These are phyloP conservation scores for Procapra przewalskii DNA, from an alignment of 2,113 vertebrate species.

Conservation along the genomic window DNA sequence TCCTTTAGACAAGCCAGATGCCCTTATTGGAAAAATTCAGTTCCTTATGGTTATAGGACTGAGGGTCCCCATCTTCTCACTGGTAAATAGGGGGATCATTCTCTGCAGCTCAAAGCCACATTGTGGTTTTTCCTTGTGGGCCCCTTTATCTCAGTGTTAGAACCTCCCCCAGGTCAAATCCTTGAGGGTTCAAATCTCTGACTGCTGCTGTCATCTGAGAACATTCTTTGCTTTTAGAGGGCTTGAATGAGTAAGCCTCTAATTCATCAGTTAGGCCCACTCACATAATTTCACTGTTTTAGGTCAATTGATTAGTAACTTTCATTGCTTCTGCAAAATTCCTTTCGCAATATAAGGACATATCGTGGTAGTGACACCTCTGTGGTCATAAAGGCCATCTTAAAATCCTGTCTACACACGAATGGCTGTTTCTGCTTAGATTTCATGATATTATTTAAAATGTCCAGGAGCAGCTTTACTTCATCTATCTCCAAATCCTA, in stretches of 20 bases:
- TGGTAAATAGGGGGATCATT: neutral
- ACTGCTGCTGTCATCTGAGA: neutral
- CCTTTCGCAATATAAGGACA: neutral
- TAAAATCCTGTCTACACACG: neutral
- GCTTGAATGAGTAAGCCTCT: neutral
- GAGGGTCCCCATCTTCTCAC: neutral
- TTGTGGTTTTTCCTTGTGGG: neutral
- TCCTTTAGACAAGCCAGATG: neutral
- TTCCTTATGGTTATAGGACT: neutral
- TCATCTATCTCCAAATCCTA: neutral
- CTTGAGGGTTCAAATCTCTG: neutral
- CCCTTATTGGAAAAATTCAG: neutral
- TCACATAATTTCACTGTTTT: neutral
- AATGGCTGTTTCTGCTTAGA: neutral
- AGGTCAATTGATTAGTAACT: neutral
- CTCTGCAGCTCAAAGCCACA: neutral
- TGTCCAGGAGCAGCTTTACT: neutral
- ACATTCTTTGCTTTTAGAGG: neutral
- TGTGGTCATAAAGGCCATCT: neutral
- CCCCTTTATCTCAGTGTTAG: neutral
- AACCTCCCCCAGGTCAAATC: neutral
- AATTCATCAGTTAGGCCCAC: neutral
- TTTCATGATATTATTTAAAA: neutral
- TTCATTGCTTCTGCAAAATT: neutral
- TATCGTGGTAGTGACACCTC: neutral